Evolutionary conservation across 2,113 vertebrate genomes (phyloP).

Genomic region (Fregetta grallaria): DNA sequence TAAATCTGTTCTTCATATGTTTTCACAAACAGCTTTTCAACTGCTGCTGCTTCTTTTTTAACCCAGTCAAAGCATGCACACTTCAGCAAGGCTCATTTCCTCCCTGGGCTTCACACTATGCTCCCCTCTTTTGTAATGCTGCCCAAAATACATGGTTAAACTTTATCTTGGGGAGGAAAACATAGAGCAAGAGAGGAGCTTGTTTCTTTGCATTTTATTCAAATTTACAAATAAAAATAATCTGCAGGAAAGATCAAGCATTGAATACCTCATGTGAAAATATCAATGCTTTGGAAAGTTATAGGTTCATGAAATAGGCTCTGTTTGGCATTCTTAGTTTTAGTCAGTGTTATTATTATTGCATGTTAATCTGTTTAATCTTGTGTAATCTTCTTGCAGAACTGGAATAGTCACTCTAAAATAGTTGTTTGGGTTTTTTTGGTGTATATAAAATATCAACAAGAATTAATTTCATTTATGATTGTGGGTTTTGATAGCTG

Average conservation of each 20-base stretch:
- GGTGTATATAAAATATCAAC: not conserved
- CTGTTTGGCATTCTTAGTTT: not conserved
- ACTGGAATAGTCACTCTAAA: not conserved
- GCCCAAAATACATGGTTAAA: not conserved
- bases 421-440: not conserved
- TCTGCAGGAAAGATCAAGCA: not conserved
- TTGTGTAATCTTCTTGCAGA: not conserved
- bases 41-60: not conserved
- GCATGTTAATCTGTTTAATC: not conserved
- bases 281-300: not conserved
- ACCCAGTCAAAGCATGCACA: not conserved
- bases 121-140: not conserved
- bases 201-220: not conserved
- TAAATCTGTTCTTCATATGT: not conserved
- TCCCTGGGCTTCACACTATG: not conserved
- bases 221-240: not conserved
- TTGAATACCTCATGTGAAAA: not conserved
- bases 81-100: not conserved
- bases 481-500: not conserved
- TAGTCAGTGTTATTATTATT: not conserved
- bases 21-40: not conserved
- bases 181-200: not conserved
- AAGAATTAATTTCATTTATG: not conserved
- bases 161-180: not conserved
- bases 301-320: not conserved